These are phyloP conservation scores for Drosophila niveifrons DNA, from an alignment of 2,888 invertebrate genomes.

Conservation along the genomic window DNA sequence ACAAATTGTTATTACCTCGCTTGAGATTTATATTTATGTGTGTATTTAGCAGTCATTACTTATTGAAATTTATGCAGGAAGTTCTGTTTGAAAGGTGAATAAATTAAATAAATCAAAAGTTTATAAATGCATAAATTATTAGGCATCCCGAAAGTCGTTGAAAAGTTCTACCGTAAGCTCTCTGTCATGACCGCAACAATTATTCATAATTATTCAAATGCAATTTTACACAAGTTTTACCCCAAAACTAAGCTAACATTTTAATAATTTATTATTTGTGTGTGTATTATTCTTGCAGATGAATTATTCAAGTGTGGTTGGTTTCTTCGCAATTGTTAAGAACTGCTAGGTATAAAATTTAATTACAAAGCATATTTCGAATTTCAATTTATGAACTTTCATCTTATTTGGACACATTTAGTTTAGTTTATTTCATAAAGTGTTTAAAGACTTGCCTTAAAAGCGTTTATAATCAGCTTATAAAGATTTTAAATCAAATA, in stretches of 20 bases:
- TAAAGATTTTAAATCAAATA: neutral
- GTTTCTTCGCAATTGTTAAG: neutral
- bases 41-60: constrained; percentile 27
- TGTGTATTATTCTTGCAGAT: neutral
- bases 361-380: neutral
- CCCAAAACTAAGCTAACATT: constrained; percentile 5
- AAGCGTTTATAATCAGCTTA: constrained; percentile 1
- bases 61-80: constrained; percentile 52
- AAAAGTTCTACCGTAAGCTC: constrained; percentile 39
- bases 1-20: constrained; percentile 34
- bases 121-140: constrained; percentile 60
- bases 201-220: constrained; percentile 49
- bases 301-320: constrained; percentile 1
- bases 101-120: constrained; percentile 69
- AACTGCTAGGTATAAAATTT: neutral
- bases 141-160: constrained; percentile 6
- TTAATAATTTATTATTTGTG: constrained; percentile 9
- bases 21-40: constrained; percentile 29
- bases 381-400: neutral
- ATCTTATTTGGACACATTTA: neutral
- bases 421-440: neutral
- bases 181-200: constrained; percentile 30
- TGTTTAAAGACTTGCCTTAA: neutral
- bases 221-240: constrained; percentile 14
- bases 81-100: constrained; percentile 42